Evolutionary conservation across 2,888 invertebrate genomes (phyloP).

Genomic region (Hirudinaria manillensis): DNA sequence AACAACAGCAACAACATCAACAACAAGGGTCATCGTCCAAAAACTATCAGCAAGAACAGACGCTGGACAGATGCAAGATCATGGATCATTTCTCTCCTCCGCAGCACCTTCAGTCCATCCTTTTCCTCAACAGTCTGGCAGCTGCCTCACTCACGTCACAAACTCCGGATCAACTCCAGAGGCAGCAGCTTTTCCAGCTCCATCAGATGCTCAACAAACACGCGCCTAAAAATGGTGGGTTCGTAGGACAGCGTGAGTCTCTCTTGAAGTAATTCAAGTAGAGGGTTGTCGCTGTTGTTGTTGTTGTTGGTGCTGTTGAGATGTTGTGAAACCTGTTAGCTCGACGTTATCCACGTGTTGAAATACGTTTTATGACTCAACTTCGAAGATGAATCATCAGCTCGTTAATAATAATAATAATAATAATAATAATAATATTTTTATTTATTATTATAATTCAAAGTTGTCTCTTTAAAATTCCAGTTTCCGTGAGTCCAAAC

Average conservation of each 20-base stretch:
- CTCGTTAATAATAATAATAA: too few species aligned
- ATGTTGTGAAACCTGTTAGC: conserved; percentile 3
- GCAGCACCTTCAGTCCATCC: neutral
- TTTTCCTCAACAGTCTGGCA: conserved; percentile 13
- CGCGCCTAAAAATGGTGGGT: neutral
- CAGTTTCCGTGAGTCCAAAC: neutral
- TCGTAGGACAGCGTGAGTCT: neutral
- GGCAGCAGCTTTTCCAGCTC: neutral
- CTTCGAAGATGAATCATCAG: neutral
- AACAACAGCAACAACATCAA: conserved; percentile 23
- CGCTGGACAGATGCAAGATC: conserved; percentile 1
- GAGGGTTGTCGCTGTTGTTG: neutral
- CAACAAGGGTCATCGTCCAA: neutral
- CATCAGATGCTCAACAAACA: neutral
- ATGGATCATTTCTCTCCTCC: neutral
- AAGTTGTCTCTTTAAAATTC: neutral
- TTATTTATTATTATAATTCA: too few species aligned
- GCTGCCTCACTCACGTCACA: neutral
- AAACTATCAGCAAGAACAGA: neutral
- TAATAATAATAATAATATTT: too few species aligned
- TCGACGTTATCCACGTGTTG: neutral
- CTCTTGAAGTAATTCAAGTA: too few species aligned
- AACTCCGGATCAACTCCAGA: conserved; percentile 6
- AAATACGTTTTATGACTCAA: too few species aligned
- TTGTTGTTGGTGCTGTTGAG: too few species aligned